These are phyloP conservation scores for Dione vanillae DNA, from an alignment of 2,888 invertebrate species.

Conservation along the genomic window DNA sequence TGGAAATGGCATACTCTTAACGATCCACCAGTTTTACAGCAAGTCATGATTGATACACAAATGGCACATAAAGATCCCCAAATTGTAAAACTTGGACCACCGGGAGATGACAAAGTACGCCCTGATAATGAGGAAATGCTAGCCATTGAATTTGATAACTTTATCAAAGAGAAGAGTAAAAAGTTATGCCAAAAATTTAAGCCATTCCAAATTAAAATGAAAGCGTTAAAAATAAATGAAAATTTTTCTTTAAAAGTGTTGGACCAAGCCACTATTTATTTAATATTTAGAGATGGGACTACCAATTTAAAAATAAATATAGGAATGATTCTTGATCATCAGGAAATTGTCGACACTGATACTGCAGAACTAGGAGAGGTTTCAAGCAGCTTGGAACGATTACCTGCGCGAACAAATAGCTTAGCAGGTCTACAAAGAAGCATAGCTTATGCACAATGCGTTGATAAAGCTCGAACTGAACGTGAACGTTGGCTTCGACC, in stretches of 20 bases:
- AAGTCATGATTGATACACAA: slow-evolving; percentile 78
- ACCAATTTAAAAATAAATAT: slow-evolving; percentile 72
- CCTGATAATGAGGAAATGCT: slow-evolving; percentile 74
- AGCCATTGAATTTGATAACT: slow-evolving; percentile 76
- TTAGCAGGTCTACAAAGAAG: slow-evolving; percentile 66
- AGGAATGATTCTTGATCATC: slow-evolving; percentile 81
- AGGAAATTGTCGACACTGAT: slow-evolving; percentile 76
- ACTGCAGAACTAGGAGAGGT: slow-evolving; percentile 57
- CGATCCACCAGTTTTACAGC: slow-evolving; percentile 75
- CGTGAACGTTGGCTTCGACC: slow-evolving; percentile 61
- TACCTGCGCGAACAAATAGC: slow-evolving; percentile 66
- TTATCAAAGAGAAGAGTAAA: slow-evolving; percentile 74
- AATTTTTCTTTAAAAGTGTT: slow-evolving; percentile 72
- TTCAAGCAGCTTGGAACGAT: slow-evolving; percentile 50
- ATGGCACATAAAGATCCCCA: slow-evolving; percentile 70
- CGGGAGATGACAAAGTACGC: slow-evolving; percentile 51
- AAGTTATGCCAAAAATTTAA: slow-evolving; percentile 70
- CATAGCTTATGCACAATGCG: slow-evolving; percentile 63
- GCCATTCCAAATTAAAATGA: slow-evolving; percentile 78
- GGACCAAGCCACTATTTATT: slow-evolving; percentile 73
- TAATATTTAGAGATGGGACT: slow-evolving; percentile 71
- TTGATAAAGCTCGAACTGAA: slow-evolving; percentile 59
- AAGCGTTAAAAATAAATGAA: slow-evolving; percentile 77
- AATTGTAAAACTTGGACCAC: slow-evolving; percentile 63
- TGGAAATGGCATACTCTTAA: slow-evolving; percentile 81